Base-by-base conservation (phyloP, 2,113 vertebrate species). In the Phoxinus phoxinus region DNA sequence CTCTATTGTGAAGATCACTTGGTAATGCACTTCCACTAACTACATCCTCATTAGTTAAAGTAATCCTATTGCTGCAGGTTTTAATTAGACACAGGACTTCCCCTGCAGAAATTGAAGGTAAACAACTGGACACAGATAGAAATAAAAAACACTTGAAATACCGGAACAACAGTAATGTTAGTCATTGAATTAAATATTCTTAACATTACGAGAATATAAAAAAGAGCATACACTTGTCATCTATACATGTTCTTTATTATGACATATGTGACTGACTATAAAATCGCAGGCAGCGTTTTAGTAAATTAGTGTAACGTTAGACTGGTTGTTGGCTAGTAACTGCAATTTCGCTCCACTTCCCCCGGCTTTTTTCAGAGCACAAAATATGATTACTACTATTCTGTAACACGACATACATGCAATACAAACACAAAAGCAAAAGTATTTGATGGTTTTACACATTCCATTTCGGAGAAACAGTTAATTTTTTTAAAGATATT, bases 1-100 rank as follows among this genome's bases (percentile, higher is more conserved):
- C 46, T 76, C 44, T 53, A 21, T 76, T 76, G 74, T 76, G 74
- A 30, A 56, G 74, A 82, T 82, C 63, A 53, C 17, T 37, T 71
- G 9, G 19, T 46, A 23, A 44, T 69, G 56, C 56, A 81, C 44
- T 13, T 56, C 21, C 32, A 53, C 13, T 73, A 53, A 72, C 46
- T 72, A 83, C 32, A 83, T 72, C 46, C 48, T 83, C 48, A 83
- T 72, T 83, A 83, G 25, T 82, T 69, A n/a, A 27, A 83, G 46
- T 83, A 83, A 72, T 83, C 81, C 81, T 25, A 83, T 72, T 72
- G 27, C 30, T 71, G 59, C 10, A 17, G 19, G 13, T 35, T 71
- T 83, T 72, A 72, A 53, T 37, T 71, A 72, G 79, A 13, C 48
- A 56, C 32, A 37, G 65, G 81, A 32, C 41, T 67, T 81, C 79